These are phyloP conservation scores for Cyclura pinguis DNA, from an alignment of 2,797 vertebrate species.

Conservation along the genomic window DNA sequence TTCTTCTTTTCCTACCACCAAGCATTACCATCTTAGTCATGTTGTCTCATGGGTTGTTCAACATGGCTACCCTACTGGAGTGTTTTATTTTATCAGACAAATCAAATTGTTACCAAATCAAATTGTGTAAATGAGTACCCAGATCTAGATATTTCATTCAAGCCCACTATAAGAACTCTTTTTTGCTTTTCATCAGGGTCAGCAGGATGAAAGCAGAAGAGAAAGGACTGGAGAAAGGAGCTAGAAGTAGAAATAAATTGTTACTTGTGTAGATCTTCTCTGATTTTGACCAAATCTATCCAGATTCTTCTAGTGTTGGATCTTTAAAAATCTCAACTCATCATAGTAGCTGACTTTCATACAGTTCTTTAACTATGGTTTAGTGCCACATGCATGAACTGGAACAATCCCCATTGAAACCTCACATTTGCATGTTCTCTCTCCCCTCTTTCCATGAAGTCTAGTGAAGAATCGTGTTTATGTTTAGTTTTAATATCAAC, in stretches of 20 bases:
- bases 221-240: neutral
- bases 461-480: too few relatives aligned
- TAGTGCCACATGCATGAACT: neutral
- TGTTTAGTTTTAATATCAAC: neutral
- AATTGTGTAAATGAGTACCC: neutral
- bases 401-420: neutral
- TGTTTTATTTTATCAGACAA: neutral
- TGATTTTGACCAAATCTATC: neutral
- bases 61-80: neutral
- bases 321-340: neutral
- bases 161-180: neutral
- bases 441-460: neutral
- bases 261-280: neutral
- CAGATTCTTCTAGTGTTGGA: neutral
- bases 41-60: too few relatives aligned
- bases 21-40: too few relatives aligned
- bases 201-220: neutral
- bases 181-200: too few relatives aligned
- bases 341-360: neutral
- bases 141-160: neutral
- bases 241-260: neutral
- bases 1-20: too few relatives aligned
- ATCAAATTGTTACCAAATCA: neutral
- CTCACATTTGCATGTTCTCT: too few relatives aligned
- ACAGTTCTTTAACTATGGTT: neutral